Base-by-base conservation (phyloP, 2,797 vertebrate species). In the Neopelma chrysocephalum region DNA sequence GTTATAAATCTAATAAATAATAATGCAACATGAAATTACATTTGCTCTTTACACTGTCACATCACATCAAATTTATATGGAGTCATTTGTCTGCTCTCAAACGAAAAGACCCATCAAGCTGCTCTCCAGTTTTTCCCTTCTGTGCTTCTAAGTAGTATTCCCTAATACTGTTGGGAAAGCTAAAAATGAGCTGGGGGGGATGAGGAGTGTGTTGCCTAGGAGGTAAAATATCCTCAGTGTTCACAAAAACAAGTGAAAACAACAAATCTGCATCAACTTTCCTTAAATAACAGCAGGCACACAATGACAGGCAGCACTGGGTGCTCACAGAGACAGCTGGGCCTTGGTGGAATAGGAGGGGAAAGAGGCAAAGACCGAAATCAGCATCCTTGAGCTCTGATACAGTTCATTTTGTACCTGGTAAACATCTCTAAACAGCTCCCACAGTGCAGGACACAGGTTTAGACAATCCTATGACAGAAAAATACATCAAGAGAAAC, bases 1-100 rank as follows among this genome's bases (percentile, higher is more conserved):
- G 87, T 77, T 85, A 87, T 50, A 93, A 92, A 94, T 36, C 60
- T 68, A 87, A 89, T 84, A 96, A 97, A 92, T 94, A 94, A 85
- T 92, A 92, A 92, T 34, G 71, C 48, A 92, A 90, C 14, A 42
- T 57, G 71, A 92, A 93, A 89, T 92, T 73, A 77, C 48, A 82
- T 71, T 94, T 92, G 89, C 45, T 90, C 53, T 77, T 95, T 87
- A 62, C 82, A 71, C 68, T 91, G 89, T 56, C 81, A 73, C 26
- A 73, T 34, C 78, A 60, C 60, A 89, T 84, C 60, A 70, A 77
- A 85, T 70, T 92, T 87, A 34, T 23, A 48, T 8, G 29, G 70
- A 92, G 56, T 34, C 21, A 82, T 90, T 89, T 82, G 53, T 80
- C 83, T 87, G 51, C 50, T 71, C 93, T 93, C 81, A 80, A 68